phyloP scores from a whole-genome alignment of 2,888 invertebrate genomes.

The Drosophila testacea region DNA sequence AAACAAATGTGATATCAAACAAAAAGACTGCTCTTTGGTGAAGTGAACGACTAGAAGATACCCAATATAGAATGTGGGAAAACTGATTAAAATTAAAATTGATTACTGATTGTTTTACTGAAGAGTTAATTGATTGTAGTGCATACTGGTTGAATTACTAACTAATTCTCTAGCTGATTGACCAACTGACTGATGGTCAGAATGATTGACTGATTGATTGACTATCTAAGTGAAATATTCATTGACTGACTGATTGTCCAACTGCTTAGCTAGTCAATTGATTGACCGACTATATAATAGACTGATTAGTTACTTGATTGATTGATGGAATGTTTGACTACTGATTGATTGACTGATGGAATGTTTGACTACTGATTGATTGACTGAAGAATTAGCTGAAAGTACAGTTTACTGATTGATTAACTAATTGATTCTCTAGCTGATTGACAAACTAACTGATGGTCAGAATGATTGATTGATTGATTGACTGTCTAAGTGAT shows the following conservation, averaged over 20 bases:
- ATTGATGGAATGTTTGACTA: background rate
- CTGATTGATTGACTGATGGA: background rate
- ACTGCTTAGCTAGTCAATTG: background rate
- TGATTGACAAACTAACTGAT: background rate
- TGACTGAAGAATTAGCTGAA: background rate
- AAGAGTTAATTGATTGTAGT: background rate
- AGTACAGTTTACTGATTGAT: background rate
- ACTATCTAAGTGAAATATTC: background rate
- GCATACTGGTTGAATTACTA: background rate
- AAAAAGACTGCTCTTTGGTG: background rate
- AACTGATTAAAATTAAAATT: background rate
- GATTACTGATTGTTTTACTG: background rate
- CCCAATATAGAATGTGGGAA: background rate
- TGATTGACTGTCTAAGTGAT: background rate
- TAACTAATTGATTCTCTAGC: background rate
- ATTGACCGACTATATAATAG: background rate
- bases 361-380: background rate
- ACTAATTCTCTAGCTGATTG: background rate
- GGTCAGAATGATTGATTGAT: background rate
- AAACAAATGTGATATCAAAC: constrained; percentile 12
- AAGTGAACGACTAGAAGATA: background rate
- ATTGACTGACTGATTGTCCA: background rate
- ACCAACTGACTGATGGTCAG: background rate
- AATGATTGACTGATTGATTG: background rate
- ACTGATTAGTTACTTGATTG: background rate